phyloP scores from a whole-genome alignment of 1,140 invertebrate genomes.

The Macrostomum lignano region DNA sequence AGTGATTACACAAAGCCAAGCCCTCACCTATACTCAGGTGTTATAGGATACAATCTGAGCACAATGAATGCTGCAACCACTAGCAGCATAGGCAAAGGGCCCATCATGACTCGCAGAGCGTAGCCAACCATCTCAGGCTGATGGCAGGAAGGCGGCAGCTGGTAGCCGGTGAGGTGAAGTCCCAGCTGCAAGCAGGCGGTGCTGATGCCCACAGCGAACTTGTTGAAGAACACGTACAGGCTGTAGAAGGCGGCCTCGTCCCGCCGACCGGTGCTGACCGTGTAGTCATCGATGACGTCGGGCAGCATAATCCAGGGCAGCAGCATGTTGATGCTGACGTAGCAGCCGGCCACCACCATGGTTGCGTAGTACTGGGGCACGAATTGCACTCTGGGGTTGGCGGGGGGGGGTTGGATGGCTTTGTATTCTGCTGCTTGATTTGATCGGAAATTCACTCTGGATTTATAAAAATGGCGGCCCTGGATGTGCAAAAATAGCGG shows the following conservation, averaged over 20 bases:
- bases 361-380: not conserved
- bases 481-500: too few relatives aligned
- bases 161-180: constrained; percentile 12
- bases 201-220: constrained; percentile 15
- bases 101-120: constrained; percentile 14
- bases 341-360: too few relatives aligned
- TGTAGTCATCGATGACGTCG: constrained; percentile 19
- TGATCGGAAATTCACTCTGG: not conserved
- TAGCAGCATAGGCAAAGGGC: constrained; percentile 15
- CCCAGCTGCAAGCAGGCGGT: constrained; percentile 15
- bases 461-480: constrained; percentile 15
- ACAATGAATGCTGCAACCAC: too few relatives aligned
- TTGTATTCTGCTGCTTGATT: not conserved
- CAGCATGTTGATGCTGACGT: constrained; percentile 5
- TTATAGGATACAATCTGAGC: too few relatives aligned
- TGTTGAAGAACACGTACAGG: constrained; percentile 22
- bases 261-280: constrained; percentile 13
- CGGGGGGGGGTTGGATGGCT: constrained; percentile 6
- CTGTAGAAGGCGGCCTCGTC: constrained; percentile 22
- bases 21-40: too few relatives aligned
- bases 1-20: too few relatives aligned
- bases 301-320: constrained; percentile 17
- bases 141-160: constrained; percentile 9
- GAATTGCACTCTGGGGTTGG: not conserved
- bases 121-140: constrained; percentile 14